Evolutionary conservation across 2,797 vertebrate species (phyloP).

Genomic region (Cyprinodon diabolis): DNA sequence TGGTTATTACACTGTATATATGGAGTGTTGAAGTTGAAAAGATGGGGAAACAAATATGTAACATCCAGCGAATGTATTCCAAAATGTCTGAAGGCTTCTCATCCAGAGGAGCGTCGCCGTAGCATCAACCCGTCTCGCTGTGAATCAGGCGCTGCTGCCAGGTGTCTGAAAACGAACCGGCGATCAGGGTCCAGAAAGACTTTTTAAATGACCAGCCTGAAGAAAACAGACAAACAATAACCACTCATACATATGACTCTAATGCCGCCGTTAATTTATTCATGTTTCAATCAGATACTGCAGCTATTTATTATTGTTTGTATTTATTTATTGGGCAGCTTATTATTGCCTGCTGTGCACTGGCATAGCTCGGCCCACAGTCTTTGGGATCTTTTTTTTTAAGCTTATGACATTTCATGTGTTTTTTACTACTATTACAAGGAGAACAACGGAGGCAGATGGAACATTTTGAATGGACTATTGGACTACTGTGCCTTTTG

Average conservation of each 20-base stretch:
- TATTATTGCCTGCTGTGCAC: constrained; percentile 64
- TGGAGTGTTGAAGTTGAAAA: constrained; percentile 38
- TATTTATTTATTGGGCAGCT: constrained; percentile 84
- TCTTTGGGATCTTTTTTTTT: constrained; percentile 35
- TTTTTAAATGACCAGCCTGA: constrained; percentile 37
- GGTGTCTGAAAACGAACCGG: constrained; percentile 25
- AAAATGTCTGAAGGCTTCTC: constrained; percentile 39
- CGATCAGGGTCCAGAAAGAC: constrained; percentile 25
- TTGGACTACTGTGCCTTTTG: constrained; percentile 84
- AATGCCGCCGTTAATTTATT: constrained; percentile 79
- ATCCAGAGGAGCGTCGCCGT: constrained; percentile 18
- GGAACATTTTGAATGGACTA: constrained; percentile 58
- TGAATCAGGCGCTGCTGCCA: constrained; percentile 18
- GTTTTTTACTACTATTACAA: constrained; percentile 51
- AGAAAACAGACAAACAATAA: constrained; percentile 37
- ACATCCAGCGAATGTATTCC: constrained; percentile 70
- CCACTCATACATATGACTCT: constrained; percentile 54
- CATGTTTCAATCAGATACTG: constrained; percentile 70
- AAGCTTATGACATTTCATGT: constrained; percentile 52
- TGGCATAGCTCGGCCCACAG: constrained; percentile 51
- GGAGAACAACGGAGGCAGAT: constrained; percentile 33
- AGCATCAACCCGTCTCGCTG: constrained; percentile 13
- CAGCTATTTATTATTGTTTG: constrained; percentile 84
- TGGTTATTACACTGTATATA: constrained; percentile 43
- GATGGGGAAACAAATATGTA: constrained; percentile 46